These are phyloP conservation scores for Cryptoprocta ferox DNA, from an alignment of 2,797 vertebrate genomes.

Conservation along the genomic window DNA sequence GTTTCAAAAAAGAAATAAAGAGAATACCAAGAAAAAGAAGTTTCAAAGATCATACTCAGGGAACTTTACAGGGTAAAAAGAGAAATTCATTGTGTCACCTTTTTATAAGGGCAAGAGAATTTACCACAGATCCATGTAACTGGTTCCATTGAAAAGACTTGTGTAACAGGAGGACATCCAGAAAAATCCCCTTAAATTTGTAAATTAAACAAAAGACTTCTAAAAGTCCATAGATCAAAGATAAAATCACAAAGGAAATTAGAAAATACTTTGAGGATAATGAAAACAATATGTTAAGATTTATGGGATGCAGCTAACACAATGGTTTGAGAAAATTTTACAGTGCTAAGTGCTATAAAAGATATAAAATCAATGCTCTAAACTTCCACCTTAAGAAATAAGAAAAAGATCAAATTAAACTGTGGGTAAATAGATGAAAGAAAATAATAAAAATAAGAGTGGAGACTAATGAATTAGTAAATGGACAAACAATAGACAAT, in stretches of 20 bases:
- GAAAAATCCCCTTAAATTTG: background rate
- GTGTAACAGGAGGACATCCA: background rate
- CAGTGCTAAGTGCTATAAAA: background rate
- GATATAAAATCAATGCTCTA: background rate
- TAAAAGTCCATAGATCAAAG: slow-evolving; percentile 30
- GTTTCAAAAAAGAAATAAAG: slow-evolving; percentile 36
- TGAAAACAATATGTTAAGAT: background rate
- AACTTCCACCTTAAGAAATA: background rate
- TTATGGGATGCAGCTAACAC: background rate
- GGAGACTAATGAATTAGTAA: background rate
- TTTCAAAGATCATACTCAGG: background rate
- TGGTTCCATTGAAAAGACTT: background rate
- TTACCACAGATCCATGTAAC: background rate
- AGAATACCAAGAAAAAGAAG: background rate
- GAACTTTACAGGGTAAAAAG: background rate
- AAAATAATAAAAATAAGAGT: slow-evolving; percentile 38
- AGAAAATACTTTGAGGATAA: slow-evolving; percentile 23
- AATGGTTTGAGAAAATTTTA: slow-evolving; percentile 16
- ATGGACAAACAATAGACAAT: background rate
- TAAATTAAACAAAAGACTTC: slow-evolving; percentile 2
- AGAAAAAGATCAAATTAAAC: background rate
- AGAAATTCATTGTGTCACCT: background rate
- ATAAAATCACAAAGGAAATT: slow-evolving; percentile 27
- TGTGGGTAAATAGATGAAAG: background rate
- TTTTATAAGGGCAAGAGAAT: background rate